A percentile compares a stretch with the other conserved stretches of the same genome.
Evolutionary conservation across 1,140 invertebrate species (phyloP).

Genomic region (Rhizoglyphus robini): DNA sequence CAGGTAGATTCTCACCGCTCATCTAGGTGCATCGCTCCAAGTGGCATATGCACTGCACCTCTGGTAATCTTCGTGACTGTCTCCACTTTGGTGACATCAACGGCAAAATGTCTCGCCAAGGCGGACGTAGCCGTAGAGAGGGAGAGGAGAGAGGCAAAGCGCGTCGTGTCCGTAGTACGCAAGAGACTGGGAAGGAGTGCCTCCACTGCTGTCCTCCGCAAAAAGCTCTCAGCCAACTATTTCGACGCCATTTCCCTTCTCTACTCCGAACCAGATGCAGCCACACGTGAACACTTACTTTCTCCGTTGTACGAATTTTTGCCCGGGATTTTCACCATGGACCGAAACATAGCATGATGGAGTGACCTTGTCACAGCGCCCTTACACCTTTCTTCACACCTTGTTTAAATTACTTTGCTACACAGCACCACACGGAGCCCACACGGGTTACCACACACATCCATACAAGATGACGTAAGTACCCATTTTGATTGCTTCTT

Average conservation of each 20-base stretch:
- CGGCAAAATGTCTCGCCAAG: no score
- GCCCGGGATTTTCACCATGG: slow-evolving; percentile 4
- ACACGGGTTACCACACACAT: background rate
- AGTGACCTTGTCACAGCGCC: background rate
- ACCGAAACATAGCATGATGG: background rate
- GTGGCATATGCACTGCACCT: no score
- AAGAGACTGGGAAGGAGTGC: no score
- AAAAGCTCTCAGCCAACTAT: no score
- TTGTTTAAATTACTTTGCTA: background rate
- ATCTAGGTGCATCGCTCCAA: no score
- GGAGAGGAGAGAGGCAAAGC: no score
- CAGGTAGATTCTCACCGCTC: no score
- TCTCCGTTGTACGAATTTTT: background rate
- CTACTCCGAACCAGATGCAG: background rate
- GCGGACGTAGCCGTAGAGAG: no score
- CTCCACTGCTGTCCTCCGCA: background rate
- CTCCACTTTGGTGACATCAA: no score
- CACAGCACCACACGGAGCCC: background rate
- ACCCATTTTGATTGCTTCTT: background rate
- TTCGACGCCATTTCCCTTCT: slow-evolving; percentile 5
- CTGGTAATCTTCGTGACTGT: no score
- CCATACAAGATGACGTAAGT: slow-evolving; percentile 4
- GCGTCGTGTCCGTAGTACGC: no score
- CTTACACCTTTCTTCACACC: background rate
- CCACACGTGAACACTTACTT: background rate